Base-by-base conservation (phyloP, 37 sponge, comb jelly and placozoan genomes). In the Petrosia ficiformis region DNA sequence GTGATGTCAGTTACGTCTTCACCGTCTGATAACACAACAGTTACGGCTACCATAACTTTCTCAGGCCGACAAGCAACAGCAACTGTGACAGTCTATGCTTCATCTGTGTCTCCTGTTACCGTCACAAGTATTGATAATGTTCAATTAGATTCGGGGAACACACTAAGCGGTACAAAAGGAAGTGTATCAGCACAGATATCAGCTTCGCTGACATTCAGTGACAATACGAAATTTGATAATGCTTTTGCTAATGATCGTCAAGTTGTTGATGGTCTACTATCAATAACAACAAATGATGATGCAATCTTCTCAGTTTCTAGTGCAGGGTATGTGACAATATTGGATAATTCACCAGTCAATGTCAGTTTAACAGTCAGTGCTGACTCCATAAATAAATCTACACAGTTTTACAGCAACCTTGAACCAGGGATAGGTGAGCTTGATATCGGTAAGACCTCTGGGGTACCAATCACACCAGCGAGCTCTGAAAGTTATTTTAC, bases 361-460 rank as follows among this genome's bases (percentile, higher is more conserved):
- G 72, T 71, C 21, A 73, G 67, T 34, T 11, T 90, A 43, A 81
- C 71, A 22, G 75, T 74, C 33, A 54, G 48, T 1, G 72, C 61
- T 21, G 61, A 57, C 30, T 32, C 71, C 0, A 63, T 67, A 10
- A 26, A 34, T 21, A 29, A 34, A 26, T 67, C 56, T 21, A 21
- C 78, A 3, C 14, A 43, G 0, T 79, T 84, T 31, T 84, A 80
- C 58, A 54, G 79, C 39, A 90, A 90, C 32, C 78, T 85, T 19
- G 56, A 78, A 32, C 78, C 91, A 30, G 60, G 52, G 2, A 48
- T 42, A 4, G 71, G 74, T 14, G 86, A 85, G 33, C 5, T 90
- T 1, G 91, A 90, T 39, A 70, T 90, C 57, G 91, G 91, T 25
- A 10, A 6, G 16, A 38, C 44, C 1, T 26, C 11, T 4, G 75